Evolutionary conservation across 2,888 invertebrate genomes (phyloP).

Genomic region (Aphidoletes aphidimyza): DNA sequence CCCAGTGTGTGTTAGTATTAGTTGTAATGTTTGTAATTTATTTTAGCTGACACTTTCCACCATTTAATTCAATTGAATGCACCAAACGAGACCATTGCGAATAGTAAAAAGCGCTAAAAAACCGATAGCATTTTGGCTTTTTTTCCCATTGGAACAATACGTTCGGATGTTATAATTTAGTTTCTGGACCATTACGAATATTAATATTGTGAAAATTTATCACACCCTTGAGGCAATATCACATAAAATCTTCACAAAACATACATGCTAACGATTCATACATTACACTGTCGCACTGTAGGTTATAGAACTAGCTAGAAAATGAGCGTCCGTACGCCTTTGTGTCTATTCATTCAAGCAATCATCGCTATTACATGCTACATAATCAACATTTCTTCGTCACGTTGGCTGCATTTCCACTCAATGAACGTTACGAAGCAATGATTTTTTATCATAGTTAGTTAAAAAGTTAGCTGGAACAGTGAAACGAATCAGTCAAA

Average conservation of each 20-base stretch:
- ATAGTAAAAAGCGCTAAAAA: background rate
- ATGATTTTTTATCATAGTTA: constrained; percentile 26
- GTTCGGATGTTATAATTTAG: constrained; percentile 39
- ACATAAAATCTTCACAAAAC: background rate
- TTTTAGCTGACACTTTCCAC: background rate
- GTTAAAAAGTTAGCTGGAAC: background rate
- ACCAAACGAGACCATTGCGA: constrained; percentile 28
- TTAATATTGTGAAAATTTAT: constrained; percentile 46
- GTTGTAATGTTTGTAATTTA: constrained; percentile 1
- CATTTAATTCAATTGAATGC: constrained; percentile 43
- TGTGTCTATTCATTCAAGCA: background rate
- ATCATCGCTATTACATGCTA: background rate
- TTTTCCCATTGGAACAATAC: constrained; percentile 51
- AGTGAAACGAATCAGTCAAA: constrained; percentile 13
- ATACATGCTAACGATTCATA: constrained; percentile 38
- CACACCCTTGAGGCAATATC: constrained; percentile 42
- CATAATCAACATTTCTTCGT: background rate
- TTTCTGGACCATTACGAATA: constrained; percentile 46
- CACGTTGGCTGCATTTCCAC: background rate
- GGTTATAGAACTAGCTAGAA: too few species aligned
- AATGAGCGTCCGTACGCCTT: too few species aligned
- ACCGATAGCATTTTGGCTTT: background rate
- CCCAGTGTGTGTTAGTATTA: too few species aligned
- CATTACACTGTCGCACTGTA: too few species aligned
- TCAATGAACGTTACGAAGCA: background rate